Evolutionary conservation across 2,797 vertebrate genomes (phyloP).

Genomic region (Pangasius macronema): DNA sequence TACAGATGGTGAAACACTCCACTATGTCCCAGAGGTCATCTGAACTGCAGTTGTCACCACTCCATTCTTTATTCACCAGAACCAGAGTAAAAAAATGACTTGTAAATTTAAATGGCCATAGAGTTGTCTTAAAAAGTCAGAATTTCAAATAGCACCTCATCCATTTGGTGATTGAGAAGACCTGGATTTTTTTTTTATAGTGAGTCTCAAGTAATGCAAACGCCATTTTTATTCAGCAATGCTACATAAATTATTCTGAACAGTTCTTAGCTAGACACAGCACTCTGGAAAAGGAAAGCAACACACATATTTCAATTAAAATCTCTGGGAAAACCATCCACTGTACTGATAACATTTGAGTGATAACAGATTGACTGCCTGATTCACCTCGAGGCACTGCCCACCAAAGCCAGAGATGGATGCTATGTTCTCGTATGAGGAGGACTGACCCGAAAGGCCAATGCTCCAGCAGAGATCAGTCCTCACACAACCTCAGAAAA

Average conservation of each 20-base stretch:
- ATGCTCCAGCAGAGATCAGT: slow-evolving; percentile 20
- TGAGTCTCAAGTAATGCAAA: neutral
- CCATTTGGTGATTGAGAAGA: neutral
- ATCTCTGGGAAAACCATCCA: slow-evolving; percentile 19
- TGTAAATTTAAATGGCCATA: neutral
- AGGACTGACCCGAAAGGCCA: slow-evolving; percentile 32
- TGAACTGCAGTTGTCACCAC: slow-evolving; percentile 11
- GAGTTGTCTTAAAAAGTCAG: neutral
- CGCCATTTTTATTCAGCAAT: neutral
- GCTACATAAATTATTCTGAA: slow-evolving; percentile 8
- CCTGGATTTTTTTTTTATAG: neutral
- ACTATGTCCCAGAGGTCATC: slow-evolving; percentile 5
- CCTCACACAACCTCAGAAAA: neutral
- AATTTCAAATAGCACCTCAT: slow-evolving; percentile 6
- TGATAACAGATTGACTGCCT: slow-evolving; percentile 27
- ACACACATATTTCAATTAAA: slow-evolving; percentile 28
- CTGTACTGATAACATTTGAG: slow-evolving; percentile 23
- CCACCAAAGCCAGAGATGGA: slow-evolving; percentile 28
- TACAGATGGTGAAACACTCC: slow-evolving; percentile 59
- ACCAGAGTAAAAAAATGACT: slow-evolving; percentile 17
- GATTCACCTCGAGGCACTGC: slow-evolving; percentile 14
- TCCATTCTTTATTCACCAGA: slow-evolving; percentile 1
- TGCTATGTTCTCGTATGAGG: neutral
- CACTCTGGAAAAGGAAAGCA: neutral
- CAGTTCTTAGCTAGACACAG: neutral